phyloP scores from a whole-genome alignment of 2,888 invertebrate species.

The Pantelozetes paolii region DNA sequence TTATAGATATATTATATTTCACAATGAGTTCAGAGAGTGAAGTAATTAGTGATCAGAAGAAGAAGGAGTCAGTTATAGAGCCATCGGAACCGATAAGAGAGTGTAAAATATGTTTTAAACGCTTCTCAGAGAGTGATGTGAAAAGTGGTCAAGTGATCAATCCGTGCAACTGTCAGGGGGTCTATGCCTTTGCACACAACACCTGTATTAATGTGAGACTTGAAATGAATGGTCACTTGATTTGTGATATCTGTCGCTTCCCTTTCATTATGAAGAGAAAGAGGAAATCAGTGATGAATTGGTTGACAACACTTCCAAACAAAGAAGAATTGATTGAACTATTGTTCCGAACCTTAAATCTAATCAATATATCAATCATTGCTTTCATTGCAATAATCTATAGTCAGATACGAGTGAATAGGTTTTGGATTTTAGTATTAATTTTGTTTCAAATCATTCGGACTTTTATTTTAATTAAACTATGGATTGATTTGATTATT shows the following conservation, averaged over 20 bases:
- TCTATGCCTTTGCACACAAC: constrained; percentile 6
- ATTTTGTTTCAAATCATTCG: not conserved
- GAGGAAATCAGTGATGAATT: not conserved
- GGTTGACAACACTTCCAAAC: not conserved
- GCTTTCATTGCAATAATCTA: not conserved
- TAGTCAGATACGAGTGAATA: not conserved
- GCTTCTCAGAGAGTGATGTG: not conserved
- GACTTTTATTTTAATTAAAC: not conserved
- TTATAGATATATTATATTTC: too few species aligned
- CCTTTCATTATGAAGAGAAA: not conserved
- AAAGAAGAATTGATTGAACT: constrained; percentile 10
- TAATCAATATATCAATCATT: not conserved
- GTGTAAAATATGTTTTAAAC: not conserved
- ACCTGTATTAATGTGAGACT: not conserved
- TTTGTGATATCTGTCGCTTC: constrained; percentile 7
- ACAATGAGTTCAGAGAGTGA: too few species aligned
- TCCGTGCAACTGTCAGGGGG: constrained; percentile 26
- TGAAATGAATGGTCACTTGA: not conserved
- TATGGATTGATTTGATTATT: not conserved
- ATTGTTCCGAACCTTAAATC: not conserved
- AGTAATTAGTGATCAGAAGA: too few species aligned
- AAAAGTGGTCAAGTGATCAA: not conserved
- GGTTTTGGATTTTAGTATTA: not conserved
- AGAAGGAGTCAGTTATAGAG: too few species aligned
- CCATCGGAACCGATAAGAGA: not conserved